Conservation (phyloP, 2,888 invertebrate species). For the Pollenia angustigena region DNA sequence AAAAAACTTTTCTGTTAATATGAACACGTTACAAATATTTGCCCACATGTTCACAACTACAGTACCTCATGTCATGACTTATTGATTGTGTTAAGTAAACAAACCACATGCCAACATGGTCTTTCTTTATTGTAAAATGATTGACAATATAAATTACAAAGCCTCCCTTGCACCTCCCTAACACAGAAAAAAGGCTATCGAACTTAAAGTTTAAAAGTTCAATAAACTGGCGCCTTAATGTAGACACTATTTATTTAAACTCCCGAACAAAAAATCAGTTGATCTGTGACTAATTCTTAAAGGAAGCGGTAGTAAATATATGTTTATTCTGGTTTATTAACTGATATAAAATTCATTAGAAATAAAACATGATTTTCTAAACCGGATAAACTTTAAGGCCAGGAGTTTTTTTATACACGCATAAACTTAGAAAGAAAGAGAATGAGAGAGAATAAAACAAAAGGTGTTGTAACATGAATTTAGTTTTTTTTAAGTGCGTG, state of each 20-base stretch:
- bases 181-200: background rate
- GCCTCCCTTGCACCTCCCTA: background rate
- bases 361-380: background rate
- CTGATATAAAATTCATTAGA: conserved; percentile 5
- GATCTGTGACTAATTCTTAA: background rate
- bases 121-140: conserved; percentile 47
- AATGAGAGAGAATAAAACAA: background rate
- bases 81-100: conserved; percentile 57
- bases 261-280: background rate
- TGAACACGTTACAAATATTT: conserved; percentile 19
- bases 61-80: conserved; percentile 20
- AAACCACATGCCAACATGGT: conserved; percentile 44
- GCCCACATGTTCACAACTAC: background rate
- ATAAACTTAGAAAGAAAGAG: background rate
- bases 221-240: conserved; percentile 20
- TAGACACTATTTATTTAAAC: background rate
- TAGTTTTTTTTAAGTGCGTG: conserved; percentile 28
- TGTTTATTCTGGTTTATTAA: background rate
- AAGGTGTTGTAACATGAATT: conserved; percentile 16
- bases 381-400: background rate
- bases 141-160: conserved; percentile 43
- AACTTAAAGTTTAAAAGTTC: conserved; percentile 31
- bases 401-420: background rate
- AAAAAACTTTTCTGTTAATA: background rate
- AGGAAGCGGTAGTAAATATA: background rate